Percentiles rank a stretch among this genome's conserved stretches.
Evolutionary conservation across 2,888 invertebrate species (phyloP).

Genomic region (Pediacus dermestoides): DNA sequence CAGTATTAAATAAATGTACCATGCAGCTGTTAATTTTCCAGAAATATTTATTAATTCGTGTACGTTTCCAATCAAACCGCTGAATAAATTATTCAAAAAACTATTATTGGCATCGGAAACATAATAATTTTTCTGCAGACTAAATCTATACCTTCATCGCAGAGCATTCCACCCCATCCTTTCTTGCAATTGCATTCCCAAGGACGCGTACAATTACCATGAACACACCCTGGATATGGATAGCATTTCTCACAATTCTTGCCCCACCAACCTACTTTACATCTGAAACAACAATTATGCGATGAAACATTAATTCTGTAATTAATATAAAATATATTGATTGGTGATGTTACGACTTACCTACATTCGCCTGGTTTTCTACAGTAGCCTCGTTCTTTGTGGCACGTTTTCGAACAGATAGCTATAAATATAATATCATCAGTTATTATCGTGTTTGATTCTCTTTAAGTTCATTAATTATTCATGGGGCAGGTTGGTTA

Average conservation of each 20-base stretch:
- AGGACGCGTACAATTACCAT: constrained; percentile 78
- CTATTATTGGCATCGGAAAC: too few relatives aligned
- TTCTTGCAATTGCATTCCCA: constrained; percentile 88
- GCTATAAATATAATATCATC: constrained; percentile 59
- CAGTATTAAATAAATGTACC: too few relatives aligned
- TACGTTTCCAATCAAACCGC: too few relatives aligned
- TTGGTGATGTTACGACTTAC: constrained; percentile 52
- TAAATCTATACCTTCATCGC: constrained; percentile 92
- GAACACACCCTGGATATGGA: constrained; percentile 83
- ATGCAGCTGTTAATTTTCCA: too few relatives aligned
- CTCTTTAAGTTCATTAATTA: too few relatives aligned
- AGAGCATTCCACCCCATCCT: constrained; percentile 89
- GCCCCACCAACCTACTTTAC: constrained; percentile 88
- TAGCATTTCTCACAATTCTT: constrained; percentile 68
- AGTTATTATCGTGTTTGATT: too few relatives aligned
- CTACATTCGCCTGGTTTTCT: constrained; percentile 72
- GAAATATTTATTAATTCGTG: too few relatives aligned
- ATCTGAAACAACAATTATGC: constrained; percentile 52
- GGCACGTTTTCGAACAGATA: constrained; percentile 78
- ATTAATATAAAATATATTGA: too few relatives aligned
- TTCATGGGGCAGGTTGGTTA: too few relatives aligned
- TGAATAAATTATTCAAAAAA: too few relatives aligned
- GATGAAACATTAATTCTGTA: neutral
- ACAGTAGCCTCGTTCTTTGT: constrained; percentile 81
- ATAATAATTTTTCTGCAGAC: too few relatives aligned